Percentiles rank a stretch among this genome's conserved stretches.
These are phyloP conservation scores for Peromyscus aztecus DNA, from an alignment of 2,797 vertebrate species.

Conservation along the genomic window DNA sequence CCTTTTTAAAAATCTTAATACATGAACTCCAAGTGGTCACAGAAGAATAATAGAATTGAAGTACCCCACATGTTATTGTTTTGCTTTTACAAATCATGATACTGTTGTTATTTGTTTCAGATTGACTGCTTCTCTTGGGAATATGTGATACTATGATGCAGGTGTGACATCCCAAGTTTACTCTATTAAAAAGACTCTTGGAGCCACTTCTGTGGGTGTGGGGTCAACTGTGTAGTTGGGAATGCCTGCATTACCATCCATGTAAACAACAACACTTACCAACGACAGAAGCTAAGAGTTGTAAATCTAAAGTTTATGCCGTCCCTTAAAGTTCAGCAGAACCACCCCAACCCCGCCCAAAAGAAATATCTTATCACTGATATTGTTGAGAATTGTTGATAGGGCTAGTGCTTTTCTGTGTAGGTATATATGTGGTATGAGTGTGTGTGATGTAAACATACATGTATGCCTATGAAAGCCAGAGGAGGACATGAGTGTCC, in stretches of 20 bases:
- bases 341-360: background rate
- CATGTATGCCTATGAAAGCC: background rate
- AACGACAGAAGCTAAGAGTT: background rate
- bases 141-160: background rate
- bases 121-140: background rate
- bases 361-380: background rate
- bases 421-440: background rate
- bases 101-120: background rate
- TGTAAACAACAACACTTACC: background rate
- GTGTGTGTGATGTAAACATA: background rate
- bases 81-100: background rate
- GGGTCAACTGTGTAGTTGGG: background rate
- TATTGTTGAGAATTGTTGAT: background rate
- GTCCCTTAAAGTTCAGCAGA: background rate
- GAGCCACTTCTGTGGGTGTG: background rate
- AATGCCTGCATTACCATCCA: background rate
- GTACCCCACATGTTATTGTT: background rate
- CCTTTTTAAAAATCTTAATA: conserved; percentile 4
- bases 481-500: background rate
- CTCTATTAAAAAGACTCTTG: background rate
- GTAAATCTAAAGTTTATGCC: background rate
- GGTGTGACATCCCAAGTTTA: background rate
- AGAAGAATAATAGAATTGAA: background rate
- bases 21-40: background rate
- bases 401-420: background rate